Percentiles rank a stretch among this genome's conserved stretches.
Evolutionary conservation across 2,888 invertebrate genomes (phyloP).

Genomic region (Nemotelus nigrinus): DNA sequence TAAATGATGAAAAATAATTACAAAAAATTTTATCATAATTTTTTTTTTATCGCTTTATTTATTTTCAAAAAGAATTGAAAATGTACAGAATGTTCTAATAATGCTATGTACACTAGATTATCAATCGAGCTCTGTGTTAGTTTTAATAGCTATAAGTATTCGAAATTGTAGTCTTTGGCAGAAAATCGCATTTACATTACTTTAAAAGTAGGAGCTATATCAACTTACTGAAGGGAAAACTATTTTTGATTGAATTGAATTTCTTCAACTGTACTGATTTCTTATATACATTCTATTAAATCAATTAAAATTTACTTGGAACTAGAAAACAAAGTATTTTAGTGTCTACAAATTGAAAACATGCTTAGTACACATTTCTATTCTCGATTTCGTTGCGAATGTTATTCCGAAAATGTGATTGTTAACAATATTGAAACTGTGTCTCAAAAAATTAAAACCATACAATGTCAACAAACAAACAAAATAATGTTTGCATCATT

Average conservation of each 20-base stretch:
- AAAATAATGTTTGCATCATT: background rate
- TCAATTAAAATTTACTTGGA: background rate
- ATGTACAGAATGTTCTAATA: constrained; percentile 51
- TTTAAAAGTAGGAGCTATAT: too few species aligned
- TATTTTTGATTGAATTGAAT: background rate
- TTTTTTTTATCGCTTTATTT: constrained; percentile 20
- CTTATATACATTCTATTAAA: background rate
- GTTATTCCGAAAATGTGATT: background rate
- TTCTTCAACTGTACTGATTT: constrained; percentile 25
- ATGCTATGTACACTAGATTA: too few species aligned
- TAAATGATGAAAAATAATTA: constrained; percentile 19
- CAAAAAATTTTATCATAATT: background rate
- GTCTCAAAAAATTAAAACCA: constrained; percentile 15
- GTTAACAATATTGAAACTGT: background rate
- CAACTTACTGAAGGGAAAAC: constrained; percentile 2
- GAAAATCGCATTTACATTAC: too few species aligned
- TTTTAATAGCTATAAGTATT: too few species aligned
- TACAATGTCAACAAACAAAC: constrained; percentile 1
- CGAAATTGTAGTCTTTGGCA: too few species aligned
- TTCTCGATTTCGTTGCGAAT: constrained; percentile 2
- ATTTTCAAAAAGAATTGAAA: constrained; percentile 21
- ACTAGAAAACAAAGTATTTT: constrained; percentile 4
- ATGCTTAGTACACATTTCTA: constrained; percentile 26
- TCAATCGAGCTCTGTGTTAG: too few species aligned
- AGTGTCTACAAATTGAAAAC: constrained; percentile 37